Conservation (phyloP, 30 jellyfish, hydroid and myxozoan species). For the Aurelia sp. region DNA sequence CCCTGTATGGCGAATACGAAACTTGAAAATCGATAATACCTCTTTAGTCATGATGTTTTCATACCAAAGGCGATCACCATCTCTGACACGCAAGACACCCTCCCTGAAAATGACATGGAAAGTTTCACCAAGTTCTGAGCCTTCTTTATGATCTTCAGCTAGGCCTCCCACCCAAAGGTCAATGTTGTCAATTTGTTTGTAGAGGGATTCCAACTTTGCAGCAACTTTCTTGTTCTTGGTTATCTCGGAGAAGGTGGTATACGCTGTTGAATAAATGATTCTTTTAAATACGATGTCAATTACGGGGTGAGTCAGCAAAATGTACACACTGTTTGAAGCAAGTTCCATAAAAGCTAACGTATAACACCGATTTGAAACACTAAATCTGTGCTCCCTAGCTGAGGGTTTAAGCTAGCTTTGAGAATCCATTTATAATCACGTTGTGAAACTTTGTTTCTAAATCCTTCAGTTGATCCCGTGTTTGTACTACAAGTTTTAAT, state of each 20-base stretch:
- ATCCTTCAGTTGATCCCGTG: too few relatives aligned
- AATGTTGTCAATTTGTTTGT: conserved; percentile 80
- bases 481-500: too few relatives aligned
- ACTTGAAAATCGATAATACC: conserved; percentile 26
- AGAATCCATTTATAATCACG: too few relatives aligned
- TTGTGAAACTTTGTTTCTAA: too few relatives aligned
- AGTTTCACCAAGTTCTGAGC: conserved; percentile 96
- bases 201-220: conserved; percentile 54
- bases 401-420: too few relatives aligned
- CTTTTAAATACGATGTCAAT: too few relatives aligned
- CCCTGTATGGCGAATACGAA: not conserved
- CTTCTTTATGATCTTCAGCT: conserved; percentile 89
- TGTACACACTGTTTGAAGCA: too few relatives aligned
- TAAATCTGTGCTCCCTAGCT: too few relatives aligned
- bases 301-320: too few relatives aligned
- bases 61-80: conserved; percentile 98
- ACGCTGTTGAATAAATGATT: too few relatives aligned
- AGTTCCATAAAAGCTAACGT: too few relatives aligned
- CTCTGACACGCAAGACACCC: conserved; percentile 82
- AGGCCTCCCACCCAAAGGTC: conserved; percentile 99
- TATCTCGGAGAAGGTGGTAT: conserved; percentile 68
- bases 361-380: too few relatives aligned
- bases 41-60: conserved; percentile 73
- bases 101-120: conserved; percentile 80
- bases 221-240: conserved; percentile 68